phyloP scores from a whole-genome alignment of 2,888 invertebrate genomes.

The Ectemnius lituratus region DNA sequence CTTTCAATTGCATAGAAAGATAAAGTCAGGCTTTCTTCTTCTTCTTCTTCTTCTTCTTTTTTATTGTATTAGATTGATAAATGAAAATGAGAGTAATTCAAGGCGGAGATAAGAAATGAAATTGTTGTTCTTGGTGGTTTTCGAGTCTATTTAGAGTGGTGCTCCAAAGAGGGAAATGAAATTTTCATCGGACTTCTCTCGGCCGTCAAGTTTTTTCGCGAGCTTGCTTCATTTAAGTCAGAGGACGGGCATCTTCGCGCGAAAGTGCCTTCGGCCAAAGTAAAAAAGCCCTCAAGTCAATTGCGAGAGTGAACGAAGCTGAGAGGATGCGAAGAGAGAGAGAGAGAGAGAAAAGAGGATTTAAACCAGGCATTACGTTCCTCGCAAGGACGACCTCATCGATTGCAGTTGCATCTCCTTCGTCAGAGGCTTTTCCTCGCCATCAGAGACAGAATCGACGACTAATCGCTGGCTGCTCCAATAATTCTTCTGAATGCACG shows the following conservation, averaged over 20 bases:
- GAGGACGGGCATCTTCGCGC: neutral
- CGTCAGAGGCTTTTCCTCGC: neutral
- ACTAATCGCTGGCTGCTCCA: neutral
- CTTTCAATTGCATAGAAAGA: too few relatives aligned
- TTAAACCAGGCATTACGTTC: neutral
- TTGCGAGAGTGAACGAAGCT: neutral
- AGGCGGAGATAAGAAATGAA: too few relatives aligned
- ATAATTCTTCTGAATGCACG: neutral
- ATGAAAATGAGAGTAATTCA: too few relatives aligned
- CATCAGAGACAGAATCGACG: neutral
- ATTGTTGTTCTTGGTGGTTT: too few relatives aligned
- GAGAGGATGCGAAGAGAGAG: neutral
- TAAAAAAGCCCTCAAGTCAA: neutral
- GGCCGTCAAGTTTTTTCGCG: conserved; percentile 4
- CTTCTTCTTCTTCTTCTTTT: too few relatives aligned
- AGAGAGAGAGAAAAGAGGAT: neutral
- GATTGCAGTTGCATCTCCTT: neutral
- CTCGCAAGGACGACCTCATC: neutral
- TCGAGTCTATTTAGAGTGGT: too few relatives aligned
- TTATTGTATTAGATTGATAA: too few relatives aligned
- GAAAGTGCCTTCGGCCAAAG: neutral
- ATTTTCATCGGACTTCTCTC: neutral
- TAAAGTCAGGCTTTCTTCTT: too few relatives aligned
- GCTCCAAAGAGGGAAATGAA: conserved; percentile 2
- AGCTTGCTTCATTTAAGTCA: conserved; percentile 1